Evolutionary conservation across 2,888 invertebrate genomes (phyloP).

Genomic region (Nasonovia ribisnigri): DNA sequence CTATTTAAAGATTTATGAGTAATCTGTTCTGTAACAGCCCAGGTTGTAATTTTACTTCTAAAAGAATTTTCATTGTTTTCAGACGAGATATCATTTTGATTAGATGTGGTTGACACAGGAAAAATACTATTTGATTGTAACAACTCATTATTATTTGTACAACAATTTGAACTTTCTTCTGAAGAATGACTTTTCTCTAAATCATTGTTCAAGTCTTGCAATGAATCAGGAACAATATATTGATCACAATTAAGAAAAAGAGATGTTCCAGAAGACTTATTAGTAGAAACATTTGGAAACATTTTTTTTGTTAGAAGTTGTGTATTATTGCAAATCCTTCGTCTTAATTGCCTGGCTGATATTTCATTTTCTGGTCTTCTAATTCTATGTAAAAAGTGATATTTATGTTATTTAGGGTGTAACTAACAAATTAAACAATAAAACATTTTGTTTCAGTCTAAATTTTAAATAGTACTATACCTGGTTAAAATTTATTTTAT

Average conservation of each 20-base stretch:
- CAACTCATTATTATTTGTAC: no score
- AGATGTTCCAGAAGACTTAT: not conserved
- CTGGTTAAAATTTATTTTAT: not conserved
- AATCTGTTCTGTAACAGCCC: no score
- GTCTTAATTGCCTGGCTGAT: not conserved
- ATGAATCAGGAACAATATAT: no score
- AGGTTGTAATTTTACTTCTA: no score
- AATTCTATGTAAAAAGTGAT: not conserved
- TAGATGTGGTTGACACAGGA: not conserved
- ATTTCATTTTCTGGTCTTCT: slow-evolving; percentile 22
- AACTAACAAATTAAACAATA: slow-evolving; percentile 16
- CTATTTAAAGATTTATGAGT: no score
- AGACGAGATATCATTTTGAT: not conserved
- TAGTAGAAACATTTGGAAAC: not conserved
- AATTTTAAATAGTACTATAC: not conserved
- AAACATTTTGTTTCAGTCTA: not conserved
- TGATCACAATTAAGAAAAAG: no score
- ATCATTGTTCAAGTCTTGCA: no score
- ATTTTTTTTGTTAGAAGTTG: not conserved
- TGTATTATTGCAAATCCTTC: not conserved
- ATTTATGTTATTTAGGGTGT: not conserved
- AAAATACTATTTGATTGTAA: no score
- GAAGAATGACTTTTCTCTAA: no score
- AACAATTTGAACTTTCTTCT: not conserved
- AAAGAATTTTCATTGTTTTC: slow-evolving; percentile 11